Conservation (phyloP, 2,888 invertebrate species). For the Netelia fuscicornis region DNA sequence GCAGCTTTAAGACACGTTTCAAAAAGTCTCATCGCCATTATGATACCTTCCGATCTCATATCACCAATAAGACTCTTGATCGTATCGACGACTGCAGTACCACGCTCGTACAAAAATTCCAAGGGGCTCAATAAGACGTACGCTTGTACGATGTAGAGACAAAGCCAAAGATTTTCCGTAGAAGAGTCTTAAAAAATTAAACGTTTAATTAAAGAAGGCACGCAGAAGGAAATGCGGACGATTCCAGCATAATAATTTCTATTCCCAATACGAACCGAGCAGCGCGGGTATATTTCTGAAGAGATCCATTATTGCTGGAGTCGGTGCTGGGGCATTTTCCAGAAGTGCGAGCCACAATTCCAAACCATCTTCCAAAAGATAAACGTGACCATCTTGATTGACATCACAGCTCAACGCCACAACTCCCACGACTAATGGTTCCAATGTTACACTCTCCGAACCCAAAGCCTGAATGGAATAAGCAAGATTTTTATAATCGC, state of each 20-base stretch:
- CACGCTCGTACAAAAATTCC: slow-evolving; percentile 90
- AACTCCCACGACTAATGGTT: slow-evolving; percentile 87
- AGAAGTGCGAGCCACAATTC: slow-evolving; percentile 95
- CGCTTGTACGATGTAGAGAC: slow-evolving; percentile 93
- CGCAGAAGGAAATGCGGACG: too few species aligned
- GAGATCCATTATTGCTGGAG: slow-evolving; percentile 88
- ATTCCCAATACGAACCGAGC: slow-evolving; percentile 86
- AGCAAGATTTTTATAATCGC: slow-evolving; percentile 21
- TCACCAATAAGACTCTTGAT: slow-evolving; percentile 92
- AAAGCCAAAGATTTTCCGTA: slow-evolving; percentile 92
- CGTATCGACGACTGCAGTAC: slow-evolving; percentile 89
- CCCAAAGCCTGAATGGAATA: slow-evolving; percentile 84
- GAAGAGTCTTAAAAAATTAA: slow-evolving; percentile 88
- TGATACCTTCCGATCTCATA: slow-evolving; percentile 90
- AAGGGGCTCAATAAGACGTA: slow-evolving; percentile 93
- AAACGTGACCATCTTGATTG: slow-evolving; percentile 92
- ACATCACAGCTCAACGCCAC: slow-evolving; percentile 92
- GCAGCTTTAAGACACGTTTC: slow-evolving; percentile 92
- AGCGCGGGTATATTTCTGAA: slow-evolving; percentile 91
- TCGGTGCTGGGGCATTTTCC: slow-evolving; percentile 90
- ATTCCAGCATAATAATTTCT: slow-evolving; percentile 20
- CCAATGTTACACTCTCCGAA: slow-evolving; percentile 85
- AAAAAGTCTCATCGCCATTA: slow-evolving; percentile 90
- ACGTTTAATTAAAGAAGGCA: too few species aligned
- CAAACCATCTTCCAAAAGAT: slow-evolving; percentile 96